phyloP scores from a whole-genome alignment of 1,140 invertebrate genomes.

The Littorina saxatilis region DNA sequence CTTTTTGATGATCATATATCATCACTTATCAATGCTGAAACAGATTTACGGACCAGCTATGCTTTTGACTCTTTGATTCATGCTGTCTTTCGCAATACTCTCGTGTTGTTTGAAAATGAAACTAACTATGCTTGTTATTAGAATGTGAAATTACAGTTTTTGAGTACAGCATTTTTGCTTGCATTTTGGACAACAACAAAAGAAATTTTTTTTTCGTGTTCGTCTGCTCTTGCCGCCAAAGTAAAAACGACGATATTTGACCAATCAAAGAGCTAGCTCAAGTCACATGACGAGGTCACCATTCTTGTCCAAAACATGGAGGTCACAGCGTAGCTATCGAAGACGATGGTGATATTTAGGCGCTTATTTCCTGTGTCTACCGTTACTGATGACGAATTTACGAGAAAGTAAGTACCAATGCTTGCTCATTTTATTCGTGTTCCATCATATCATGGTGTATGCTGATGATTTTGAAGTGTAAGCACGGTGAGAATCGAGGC shows the following conservation, averaged over 20 bases:
- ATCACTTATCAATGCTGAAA: no score
- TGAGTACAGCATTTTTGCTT: no score
- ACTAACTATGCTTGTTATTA: no score
- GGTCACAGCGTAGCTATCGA: not conserved
- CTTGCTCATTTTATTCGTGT: not conserved
- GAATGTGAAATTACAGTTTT: no score
- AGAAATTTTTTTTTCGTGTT: constrained; percentile 16
- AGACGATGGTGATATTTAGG: constrained; percentile 1
- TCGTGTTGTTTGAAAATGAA: no score
- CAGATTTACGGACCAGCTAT: no score
- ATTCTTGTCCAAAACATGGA: constrained; percentile 24
- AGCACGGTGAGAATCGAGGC: not conserved
- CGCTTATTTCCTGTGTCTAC: not conserved
- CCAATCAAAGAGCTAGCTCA: not conserved
- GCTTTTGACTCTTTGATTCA: no score
- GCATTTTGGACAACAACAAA: no score
- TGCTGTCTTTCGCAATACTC: no score
- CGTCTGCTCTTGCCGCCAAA: constrained; percentile 10
- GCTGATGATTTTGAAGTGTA: not conserved
- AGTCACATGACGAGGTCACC: constrained; percentile 26
- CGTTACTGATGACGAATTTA: not conserved
- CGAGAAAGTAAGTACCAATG: not conserved
- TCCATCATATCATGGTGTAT: not conserved
- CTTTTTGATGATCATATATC: no score
- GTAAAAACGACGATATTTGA: constrained; percentile 8